These are phyloP conservation scores for Odontesthes bonariensis DNA, from an alignment of 2,113 vertebrate species.

Conservation along the genomic window DNA sequence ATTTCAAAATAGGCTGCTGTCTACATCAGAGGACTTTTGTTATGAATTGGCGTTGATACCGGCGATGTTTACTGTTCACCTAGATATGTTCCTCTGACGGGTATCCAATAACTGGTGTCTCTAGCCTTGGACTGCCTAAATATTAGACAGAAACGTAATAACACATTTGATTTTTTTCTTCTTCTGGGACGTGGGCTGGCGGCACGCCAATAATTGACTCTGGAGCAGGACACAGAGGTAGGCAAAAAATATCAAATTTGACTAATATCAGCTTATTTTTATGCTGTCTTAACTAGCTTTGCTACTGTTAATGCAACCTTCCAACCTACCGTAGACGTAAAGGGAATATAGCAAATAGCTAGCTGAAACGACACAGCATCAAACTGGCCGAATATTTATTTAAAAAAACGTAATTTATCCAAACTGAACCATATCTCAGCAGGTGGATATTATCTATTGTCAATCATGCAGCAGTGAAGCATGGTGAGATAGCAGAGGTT, in stretches of 20 bases:
- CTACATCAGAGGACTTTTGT: slow-evolving; percentile 11
- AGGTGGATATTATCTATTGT: not conserved
- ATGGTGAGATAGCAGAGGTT: not conserved
- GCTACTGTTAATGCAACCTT: slow-evolving; percentile 16
- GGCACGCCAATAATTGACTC: slow-evolving; percentile 70
- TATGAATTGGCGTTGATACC: slow-evolving; percentile 47
- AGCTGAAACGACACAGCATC: slow-evolving; percentile 12
- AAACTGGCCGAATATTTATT: not conserved
- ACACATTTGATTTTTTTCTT: slow-evolving; percentile 5
- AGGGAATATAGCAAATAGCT: slow-evolving; percentile 15
- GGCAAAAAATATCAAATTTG: not conserved
- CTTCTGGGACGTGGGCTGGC: slow-evolving; percentile 57
- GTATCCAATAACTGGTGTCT: slow-evolving; percentile 40
- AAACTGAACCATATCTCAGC: not conserved
- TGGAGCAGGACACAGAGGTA: slow-evolving; percentile 83
- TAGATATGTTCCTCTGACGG: slow-evolving; percentile 32
- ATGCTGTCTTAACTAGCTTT: slow-evolving; percentile 11
- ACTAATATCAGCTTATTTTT: not conserved
- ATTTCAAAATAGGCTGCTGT: not conserved
- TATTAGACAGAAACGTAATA: slow-evolving; percentile 42
- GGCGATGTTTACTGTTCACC: slow-evolving; percentile 57
- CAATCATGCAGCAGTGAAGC: not conserved
- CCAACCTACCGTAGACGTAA: slow-evolving; percentile 6
- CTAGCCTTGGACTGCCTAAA: slow-evolving; percentile 48
- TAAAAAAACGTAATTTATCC: not conserved